These are phyloP conservation scores for Brienomyrus longianalis DNA, from an alignment of 2,113 vertebrate species.

Conservation along the genomic window DNA sequence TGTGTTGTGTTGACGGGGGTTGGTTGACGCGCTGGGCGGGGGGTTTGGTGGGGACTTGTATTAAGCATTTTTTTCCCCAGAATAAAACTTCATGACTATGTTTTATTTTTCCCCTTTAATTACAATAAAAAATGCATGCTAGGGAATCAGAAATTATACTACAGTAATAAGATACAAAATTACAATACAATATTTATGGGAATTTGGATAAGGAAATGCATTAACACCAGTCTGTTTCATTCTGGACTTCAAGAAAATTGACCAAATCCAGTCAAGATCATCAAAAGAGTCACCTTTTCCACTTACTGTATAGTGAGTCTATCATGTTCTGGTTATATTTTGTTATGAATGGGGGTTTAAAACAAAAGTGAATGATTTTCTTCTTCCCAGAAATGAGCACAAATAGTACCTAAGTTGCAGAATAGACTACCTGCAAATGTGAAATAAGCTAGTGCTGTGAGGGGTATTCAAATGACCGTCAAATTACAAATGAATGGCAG, in stretches of 20 bases:
- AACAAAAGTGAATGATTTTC: background rate
- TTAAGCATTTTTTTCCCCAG: background rate
- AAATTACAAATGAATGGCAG: background rate
- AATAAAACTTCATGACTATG: background rate
- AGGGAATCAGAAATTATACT: background rate
- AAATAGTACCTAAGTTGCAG: background rate
- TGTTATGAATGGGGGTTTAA: background rate
- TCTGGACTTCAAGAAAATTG: background rate
- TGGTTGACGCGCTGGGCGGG: too few relatives aligned
- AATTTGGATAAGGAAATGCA: background rate
- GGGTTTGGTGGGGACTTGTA: background rate
- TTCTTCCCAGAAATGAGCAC: background rate
- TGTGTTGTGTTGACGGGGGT: too few relatives aligned
- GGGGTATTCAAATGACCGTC: background rate
- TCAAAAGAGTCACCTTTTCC: background rate
- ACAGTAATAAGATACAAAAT: background rate
- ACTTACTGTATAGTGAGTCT: background rate
- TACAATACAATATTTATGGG: background rate
- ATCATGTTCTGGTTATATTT: background rate
- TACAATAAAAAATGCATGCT: background rate
- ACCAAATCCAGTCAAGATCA: background rate
- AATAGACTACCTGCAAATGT: background rate
- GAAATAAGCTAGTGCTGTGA: background rate
- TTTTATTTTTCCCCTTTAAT: background rate
- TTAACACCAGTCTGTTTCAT: background rate